Conservation (phyloP, 2,113 vertebrate genomes). For the Lycaon pictus region DNA sequence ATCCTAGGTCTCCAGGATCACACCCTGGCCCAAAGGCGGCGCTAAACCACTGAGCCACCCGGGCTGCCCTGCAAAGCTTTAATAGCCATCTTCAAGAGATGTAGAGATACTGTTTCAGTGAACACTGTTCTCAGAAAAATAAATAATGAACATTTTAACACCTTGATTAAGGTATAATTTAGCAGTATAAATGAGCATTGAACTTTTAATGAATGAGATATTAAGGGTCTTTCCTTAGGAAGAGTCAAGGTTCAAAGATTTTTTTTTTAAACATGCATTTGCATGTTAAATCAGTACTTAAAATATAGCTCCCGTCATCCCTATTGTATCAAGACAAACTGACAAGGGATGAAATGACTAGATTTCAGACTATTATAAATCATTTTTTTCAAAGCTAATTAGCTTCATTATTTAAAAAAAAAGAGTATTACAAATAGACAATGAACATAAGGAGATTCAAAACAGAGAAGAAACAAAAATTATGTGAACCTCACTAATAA, state of each 20-base stretch:
- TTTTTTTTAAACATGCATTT: not conserved
- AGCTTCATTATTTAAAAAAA: not conserved
- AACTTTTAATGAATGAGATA: not conserved
- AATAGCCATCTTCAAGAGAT: not conserved
- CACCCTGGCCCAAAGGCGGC: too few relatives aligned
- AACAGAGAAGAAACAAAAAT: not conserved
- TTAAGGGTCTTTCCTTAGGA: not conserved
- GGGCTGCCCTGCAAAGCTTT: not conserved
- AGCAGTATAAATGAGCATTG: not conserved
- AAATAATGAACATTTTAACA: not conserved
- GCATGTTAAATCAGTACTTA: not conserved
- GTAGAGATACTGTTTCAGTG: not conserved
- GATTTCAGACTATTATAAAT: not conserved
- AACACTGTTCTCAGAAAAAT: not conserved
- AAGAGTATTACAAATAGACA: not conserved
- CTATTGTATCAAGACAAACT: not conserved
- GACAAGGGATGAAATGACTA: not conserved
- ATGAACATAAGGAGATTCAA: not conserved
- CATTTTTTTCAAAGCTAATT: conserved; percentile 4
- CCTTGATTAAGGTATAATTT: not conserved
- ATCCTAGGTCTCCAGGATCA: too few relatives aligned
- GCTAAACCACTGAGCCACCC: too few relatives aligned
- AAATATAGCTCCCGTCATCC: not conserved
- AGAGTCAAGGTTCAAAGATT: not conserved
- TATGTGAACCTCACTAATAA: not conserved